A percentile compares a stretch with the other conserved stretches of the same genome.
phyloP scores from a whole-genome alignment of 1,140 invertebrate genomes.

The Eumaeus atala region DNA sequence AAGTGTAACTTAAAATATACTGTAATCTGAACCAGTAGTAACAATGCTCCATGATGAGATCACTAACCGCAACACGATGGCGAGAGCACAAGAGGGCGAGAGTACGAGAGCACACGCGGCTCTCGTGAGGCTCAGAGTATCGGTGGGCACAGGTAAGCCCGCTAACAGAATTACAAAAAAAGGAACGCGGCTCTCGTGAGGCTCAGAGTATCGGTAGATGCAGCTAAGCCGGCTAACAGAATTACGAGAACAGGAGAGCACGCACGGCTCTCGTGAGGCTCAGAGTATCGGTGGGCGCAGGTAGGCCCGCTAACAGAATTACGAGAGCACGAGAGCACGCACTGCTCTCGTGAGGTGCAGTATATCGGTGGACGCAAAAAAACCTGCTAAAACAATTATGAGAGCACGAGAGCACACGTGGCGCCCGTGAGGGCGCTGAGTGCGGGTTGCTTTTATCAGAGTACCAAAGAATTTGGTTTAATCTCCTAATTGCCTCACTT shows the following conservation, averaged over 20 bases:
- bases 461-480: constrained; percentile 35
- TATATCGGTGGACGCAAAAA: not conserved
- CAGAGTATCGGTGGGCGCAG: not conserved
- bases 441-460: constrained; percentile 1
- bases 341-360: not conserved
- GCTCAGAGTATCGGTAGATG: too few relatives aligned
- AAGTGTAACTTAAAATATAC: too few relatives aligned
- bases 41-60: too few relatives aligned
- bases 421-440: not conserved
- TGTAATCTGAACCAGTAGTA: too few relatives aligned
- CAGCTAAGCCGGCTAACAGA: too few relatives aligned
- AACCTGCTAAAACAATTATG: not conserved
- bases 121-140: not conserved
- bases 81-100: too few relatives aligned
- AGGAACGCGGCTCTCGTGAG: too few relatives aligned
- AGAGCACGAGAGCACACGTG: not conserved
- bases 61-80: too few relatives aligned
- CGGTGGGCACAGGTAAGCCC: not conserved
- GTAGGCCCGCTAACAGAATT: constrained; percentile 3
- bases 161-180: constrained; percentile 4
- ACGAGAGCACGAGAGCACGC: too few relatives aligned
- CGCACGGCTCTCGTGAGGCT: not conserved
- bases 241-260: too few relatives aligned
- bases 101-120: too few relatives aligned
- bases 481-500: constrained; percentile 40